Percentiles rank a stretch among this genome's conserved stretches.
Evolutionary conservation across 2,113 vertebrate species (phyloP).

Genomic region (Microcebus murinus): DNA sequence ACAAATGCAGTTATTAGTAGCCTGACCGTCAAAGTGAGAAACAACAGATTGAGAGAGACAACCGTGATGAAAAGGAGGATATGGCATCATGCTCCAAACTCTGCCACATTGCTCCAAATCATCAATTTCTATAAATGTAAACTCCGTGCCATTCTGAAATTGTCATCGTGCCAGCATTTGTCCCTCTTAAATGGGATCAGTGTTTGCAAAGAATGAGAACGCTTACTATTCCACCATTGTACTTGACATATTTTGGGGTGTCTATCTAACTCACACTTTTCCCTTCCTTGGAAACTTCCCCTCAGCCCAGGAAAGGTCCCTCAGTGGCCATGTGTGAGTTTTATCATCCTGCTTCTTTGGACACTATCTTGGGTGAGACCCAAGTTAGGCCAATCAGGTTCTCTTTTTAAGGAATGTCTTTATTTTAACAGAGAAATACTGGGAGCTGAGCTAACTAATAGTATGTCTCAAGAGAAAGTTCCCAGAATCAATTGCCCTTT

Average conservation of each 20-base stretch:
- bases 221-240: neutral
- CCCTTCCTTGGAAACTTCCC: neutral
- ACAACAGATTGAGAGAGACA: neutral
- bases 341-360: neutral
- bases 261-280: neutral
- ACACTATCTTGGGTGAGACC: no score
- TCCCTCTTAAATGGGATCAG: neutral
- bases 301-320: neutral
- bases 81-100: neutral
- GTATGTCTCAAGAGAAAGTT: neutral
- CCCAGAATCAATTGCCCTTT: neutral
- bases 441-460: neutral
- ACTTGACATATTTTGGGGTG: neutral
- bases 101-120: neutral
- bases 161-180: neutral
- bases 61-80: neutral
- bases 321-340: neutral
- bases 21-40: neutral
- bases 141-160: neutral
- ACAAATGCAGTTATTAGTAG: neutral
- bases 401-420: neutral
- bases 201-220: neutral
- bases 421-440: neutral
- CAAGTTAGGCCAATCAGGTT: neutral
- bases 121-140: neutral